Conservation (phyloP, 2,797 vertebrate genomes). For the Denticeps clupeoides region DNA sequence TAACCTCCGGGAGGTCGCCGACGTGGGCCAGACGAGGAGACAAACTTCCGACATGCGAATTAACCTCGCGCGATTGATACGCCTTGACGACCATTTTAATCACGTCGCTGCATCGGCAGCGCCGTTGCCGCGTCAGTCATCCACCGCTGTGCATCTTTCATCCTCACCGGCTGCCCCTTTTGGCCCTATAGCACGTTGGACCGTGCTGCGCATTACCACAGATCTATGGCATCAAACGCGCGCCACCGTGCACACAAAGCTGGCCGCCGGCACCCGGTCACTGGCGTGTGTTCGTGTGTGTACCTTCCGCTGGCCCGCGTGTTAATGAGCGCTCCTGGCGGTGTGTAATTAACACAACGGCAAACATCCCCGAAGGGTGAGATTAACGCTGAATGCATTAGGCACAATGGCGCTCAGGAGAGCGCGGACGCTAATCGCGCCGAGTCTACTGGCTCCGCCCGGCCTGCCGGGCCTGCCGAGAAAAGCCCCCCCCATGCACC, state of each 20-base stretch:
- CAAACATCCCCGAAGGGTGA: conserved; percentile 64
- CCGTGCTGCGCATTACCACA: too few relatives aligned
- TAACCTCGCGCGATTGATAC: conserved; percentile 49
- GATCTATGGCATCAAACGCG: too few relatives aligned
- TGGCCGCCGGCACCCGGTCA: conserved; percentile 16
- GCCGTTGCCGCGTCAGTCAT: too few relatives aligned
- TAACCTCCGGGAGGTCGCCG: conserved; percentile 57
- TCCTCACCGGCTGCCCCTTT: too few relatives aligned
- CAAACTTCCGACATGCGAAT: conserved; percentile 40
- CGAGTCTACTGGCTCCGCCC: conserved; percentile 16
- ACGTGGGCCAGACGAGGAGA: conserved; percentile 36
- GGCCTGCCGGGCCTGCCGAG: too few relatives aligned
- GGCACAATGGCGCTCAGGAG: conserved; percentile 57
- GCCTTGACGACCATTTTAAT: conserved; percentile 54
- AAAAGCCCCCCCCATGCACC: too few relatives aligned
- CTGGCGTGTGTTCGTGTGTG: conserved; percentile 25
- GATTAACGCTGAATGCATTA: conserved; percentile 64
- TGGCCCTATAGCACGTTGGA: too few relatives aligned
- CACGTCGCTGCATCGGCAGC: conserved; percentile 32
- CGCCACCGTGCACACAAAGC: conserved; percentile 25
- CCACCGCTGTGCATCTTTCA: too few relatives aligned
- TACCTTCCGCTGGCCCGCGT: conserved; percentile 30
- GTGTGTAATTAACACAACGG: conserved; percentile 65
- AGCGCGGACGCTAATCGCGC: conserved; percentile 29
- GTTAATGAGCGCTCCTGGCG: conserved; percentile 61